Evolutionary conservation across 1,140 invertebrate genomes (phyloP).

Genomic region (Latrodectus geometricus): DNA sequence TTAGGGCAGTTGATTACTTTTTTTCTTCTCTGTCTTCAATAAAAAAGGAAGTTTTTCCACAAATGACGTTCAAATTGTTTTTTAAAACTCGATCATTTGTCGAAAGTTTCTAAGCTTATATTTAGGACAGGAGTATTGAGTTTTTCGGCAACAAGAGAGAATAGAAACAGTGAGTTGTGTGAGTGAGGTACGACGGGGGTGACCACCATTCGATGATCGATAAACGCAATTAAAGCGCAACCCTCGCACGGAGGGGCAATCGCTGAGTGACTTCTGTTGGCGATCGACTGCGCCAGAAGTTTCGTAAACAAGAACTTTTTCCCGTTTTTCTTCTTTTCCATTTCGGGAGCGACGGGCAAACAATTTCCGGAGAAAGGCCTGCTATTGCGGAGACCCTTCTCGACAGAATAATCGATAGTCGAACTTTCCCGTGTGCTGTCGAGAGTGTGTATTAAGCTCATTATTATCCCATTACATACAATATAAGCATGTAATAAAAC

Average conservation of each 20-base stretch:
- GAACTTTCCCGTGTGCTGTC: not conserved
- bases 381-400: not conserved
- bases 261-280: conserved; percentile 45
- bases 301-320: conserved; percentile 47
- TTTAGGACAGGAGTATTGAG: not conserved
- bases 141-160: not conserved
- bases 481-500: not conserved
- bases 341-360: conserved; percentile 10
- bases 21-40: no score
- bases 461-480: conserved; percentile 23
- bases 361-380: conserved; percentile 22
- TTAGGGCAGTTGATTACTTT: no score
- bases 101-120: no score
- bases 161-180: not conserved
- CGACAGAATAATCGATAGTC: conserved; percentile 11
- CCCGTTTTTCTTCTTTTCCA: conserved; percentile 14
- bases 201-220: conserved; percentile 21
- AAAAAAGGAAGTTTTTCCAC: no score
- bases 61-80: no score
- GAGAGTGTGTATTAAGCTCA: not conserved
- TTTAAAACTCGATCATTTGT: no score
- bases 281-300: conserved; percentile 39
- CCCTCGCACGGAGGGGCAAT: conserved; percentile 17
- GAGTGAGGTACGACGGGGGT: not conserved
- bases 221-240: conserved; percentile 55